Percentiles rank a stretch among this genome's conserved stretches.
Conservation (phyloP, 2,888 invertebrate genomes). For the Eupithecia centaureata region DNA sequence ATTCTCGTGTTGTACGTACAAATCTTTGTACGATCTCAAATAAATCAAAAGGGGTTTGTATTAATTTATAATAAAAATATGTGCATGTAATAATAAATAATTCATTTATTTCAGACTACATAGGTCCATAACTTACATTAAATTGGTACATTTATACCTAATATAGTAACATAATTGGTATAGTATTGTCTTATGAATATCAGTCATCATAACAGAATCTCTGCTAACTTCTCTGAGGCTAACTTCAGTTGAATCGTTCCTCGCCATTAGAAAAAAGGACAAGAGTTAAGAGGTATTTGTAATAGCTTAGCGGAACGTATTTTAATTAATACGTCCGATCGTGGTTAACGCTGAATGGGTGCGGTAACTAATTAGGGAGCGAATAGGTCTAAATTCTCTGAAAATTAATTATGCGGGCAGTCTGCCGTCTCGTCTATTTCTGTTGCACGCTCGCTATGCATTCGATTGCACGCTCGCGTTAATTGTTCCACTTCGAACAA, state of each 20-base stretch:
- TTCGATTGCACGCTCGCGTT: constrained; percentile 40
- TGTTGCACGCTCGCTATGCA: constrained; percentile 14
- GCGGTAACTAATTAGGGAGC: constrained; percentile 11
- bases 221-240: too few relatives aligned
- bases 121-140: too few relatives aligned
- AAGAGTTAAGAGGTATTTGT: not conserved
- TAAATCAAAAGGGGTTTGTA: too few relatives aligned
- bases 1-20: not conserved
- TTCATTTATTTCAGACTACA: too few relatives aligned
- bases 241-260: not conserved
- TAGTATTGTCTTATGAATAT: too few relatives aligned
- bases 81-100: too few relatives aligned
- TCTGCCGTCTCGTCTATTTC: constrained; percentile 17
- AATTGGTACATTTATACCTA: too few relatives aligned
- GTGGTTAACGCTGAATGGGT: not conserved
- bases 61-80: too few relatives aligned
- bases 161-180: too few relatives aligned
- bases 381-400: constrained; percentile 11
- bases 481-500: constrained; percentile 67
- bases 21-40: not conserved
- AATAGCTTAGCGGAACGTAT: not conserved
- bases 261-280: not conserved
- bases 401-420: constrained; percentile 19
- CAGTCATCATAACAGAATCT: too few relatives aligned
- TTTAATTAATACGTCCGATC: not conserved